phyloP scores from a whole-genome alignment of 2,113 vertebrate species.

The Heloderma charlesbogerti region DNA sequence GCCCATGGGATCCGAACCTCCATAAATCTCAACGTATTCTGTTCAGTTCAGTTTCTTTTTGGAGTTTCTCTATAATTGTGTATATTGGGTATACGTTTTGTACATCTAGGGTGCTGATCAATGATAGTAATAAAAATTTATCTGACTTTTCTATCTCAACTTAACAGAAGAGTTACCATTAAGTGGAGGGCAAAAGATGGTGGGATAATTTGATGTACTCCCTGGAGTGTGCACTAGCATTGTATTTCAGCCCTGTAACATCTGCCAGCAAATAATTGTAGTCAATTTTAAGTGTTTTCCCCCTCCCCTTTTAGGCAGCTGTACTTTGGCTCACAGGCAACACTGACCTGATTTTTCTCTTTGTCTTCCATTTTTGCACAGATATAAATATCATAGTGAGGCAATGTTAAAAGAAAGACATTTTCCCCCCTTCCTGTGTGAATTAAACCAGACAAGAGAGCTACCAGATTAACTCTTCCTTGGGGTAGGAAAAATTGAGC shows the following conservation, averaged over 20 bases:
- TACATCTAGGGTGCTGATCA: no score
- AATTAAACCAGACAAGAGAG: conserved; percentile 49
- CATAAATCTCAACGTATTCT: not conserved
- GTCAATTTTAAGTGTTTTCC: conserved; percentile 43
- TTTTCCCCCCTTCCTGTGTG: not conserved
- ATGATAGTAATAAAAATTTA: no score
- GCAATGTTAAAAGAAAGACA: conserved; percentile 59
- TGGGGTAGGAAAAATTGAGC: not conserved
- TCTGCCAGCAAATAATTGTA: conserved; percentile 64
- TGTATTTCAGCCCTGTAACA: conserved; percentile 52
- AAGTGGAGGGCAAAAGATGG: not conserved
- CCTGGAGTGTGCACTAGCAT: conserved; percentile 35
- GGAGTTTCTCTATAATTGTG: no score
- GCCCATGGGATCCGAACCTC: not conserved
- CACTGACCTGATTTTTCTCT: conserved; percentile 57
- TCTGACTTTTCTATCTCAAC: not conserved
- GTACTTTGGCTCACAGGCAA: conserved; percentile 35
- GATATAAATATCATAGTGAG: conserved; percentile 38
- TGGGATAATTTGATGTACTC: conserved; percentile 1
- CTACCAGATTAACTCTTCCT: conserved; percentile 9
- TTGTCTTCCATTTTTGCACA: conserved; percentile 53
- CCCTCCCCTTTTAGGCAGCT: conserved; percentile 46
- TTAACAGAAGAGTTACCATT: not conserved
- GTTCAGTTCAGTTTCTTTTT: no score
- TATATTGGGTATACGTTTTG: no score